phyloP scores from a whole-genome alignment of 92 coral and sea anemone species.

The Heliopora coerulea region DNA sequence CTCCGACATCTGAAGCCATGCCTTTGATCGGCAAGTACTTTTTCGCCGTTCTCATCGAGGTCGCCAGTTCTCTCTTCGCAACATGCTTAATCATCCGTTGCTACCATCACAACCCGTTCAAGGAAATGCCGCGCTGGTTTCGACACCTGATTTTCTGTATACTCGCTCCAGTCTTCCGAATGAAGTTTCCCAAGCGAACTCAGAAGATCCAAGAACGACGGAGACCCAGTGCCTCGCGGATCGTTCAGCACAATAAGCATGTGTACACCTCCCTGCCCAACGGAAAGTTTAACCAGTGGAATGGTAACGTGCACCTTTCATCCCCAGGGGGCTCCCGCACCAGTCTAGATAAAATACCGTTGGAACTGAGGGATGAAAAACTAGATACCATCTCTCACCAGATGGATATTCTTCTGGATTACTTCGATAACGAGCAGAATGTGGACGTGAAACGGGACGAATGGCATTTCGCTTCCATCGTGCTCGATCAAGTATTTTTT shows the following conservation, averaged over 20 bases:
- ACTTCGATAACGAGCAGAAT: constrained; percentile 76
- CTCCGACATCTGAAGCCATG: constrained; percentile 90
- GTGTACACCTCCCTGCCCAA: constrained; percentile 52
- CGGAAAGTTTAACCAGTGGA: constrained; percentile 45
- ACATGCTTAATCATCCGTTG: constrained; percentile 83
- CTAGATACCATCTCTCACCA: constrained; percentile 73
- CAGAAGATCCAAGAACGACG: constrained; percentile 51
- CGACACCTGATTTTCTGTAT: constrained; percentile 80
- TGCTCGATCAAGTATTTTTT: constrained; percentile 84
- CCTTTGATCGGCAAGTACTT: constrained; percentile 95
- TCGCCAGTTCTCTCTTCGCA: constrained; percentile 60
- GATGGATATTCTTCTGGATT: constrained; percentile 74
- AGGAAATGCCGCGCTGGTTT: constrained; percentile 80
- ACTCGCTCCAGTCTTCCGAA: constrained; percentile 80
- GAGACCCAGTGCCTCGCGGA: constrained; percentile 6
- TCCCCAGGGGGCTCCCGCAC: constrained; percentile 14
- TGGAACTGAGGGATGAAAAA: constrained; percentile 60
- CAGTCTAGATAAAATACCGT: constrained; percentile 54
- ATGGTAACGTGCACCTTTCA: constrained; percentile 24
- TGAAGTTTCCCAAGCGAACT: constrained; percentile 69
- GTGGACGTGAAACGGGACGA: constrained; percentile 76
- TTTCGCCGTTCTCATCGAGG: constrained; percentile 78
- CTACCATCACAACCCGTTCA: constrained; percentile 79
- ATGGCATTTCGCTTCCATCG: constrained; percentile 96
- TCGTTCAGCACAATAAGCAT: constrained; percentile 51